phyloP scores from a whole-genome alignment of 2,113 vertebrate species.

The Equus quagga region DNA sequence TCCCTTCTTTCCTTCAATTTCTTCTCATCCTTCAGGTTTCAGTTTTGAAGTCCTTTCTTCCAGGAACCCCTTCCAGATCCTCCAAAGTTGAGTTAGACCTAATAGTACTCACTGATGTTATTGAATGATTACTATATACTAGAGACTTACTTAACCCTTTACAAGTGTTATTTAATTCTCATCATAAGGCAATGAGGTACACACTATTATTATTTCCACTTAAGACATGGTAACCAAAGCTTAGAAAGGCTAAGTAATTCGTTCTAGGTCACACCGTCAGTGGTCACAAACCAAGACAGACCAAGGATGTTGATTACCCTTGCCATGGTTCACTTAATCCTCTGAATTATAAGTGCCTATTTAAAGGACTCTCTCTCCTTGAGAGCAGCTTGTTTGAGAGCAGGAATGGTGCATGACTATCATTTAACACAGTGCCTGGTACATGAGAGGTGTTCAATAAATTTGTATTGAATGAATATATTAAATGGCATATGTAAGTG shows the following conservation, averaged over 20 bases:
- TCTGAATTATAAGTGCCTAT: background rate
- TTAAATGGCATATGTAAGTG: background rate
- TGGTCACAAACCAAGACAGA: background rate
- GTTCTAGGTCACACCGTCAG: background rate
- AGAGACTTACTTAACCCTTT: background rate
- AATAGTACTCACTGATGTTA: background rate
- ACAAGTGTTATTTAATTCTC: background rate
- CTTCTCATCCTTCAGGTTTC: background rate
- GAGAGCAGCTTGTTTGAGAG: background rate
- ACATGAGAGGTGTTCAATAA: background rate
- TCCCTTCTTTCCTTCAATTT: background rate
- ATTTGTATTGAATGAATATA: background rate
- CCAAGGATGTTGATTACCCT: background rate
- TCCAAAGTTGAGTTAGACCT: background rate
- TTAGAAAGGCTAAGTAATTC: background rate
- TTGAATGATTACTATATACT: background rate
- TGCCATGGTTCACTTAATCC: background rate
- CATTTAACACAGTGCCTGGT: background rate
- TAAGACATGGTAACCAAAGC: background rate
- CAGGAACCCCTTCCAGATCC: background rate
- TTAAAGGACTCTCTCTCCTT: background rate
- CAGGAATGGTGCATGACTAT: background rate
- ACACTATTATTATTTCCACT: background rate
- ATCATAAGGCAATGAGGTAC: background rate
- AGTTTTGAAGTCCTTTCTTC: background rate